Percentiles rank a stretch among this genome's conserved stretches.
Evolutionary conservation across 2,797 vertebrate species (phyloP).

Genomic region (Malacoraja senta): DNA sequence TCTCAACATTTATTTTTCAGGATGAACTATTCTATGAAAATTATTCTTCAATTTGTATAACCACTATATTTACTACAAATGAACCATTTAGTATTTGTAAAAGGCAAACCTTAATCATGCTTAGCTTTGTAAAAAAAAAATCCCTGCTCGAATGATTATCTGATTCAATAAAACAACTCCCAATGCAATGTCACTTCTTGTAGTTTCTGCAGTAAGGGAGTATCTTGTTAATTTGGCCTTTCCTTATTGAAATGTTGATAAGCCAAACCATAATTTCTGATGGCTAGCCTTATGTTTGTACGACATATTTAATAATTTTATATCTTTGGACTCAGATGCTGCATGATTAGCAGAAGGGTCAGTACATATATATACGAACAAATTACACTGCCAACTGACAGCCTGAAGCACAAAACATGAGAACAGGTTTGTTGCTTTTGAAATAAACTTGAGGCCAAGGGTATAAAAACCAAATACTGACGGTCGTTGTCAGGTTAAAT

Average conservation of each 20-base stretch:
- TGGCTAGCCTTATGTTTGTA: slow-evolving; percentile 6
- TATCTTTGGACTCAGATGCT: slow-evolving; percentile 13
- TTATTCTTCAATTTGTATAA: slow-evolving; percentile 8
- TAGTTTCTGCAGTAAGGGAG: slow-evolving; percentile 19
- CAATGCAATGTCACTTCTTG: slow-evolving; percentile 2
- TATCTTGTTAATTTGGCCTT: slow-evolving; percentile 4
- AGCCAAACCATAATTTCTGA: slow-evolving; percentile 36
- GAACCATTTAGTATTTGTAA: slow-evolving; percentile 26
- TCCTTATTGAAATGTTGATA: neutral
- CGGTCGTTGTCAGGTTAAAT: slow-evolving; percentile 10
- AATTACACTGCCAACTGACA: neutral
- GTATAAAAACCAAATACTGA: slow-evolving; percentile 13
- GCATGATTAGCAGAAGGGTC: neutral
- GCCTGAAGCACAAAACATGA: neutral
- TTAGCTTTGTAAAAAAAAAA: slow-evolving; percentile 16
- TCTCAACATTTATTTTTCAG: neutral
- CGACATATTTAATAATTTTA: slow-evolving; percentile 11
- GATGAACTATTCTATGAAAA: neutral
- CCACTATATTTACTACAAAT: neutral
- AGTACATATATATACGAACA: neutral
- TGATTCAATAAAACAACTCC: slow-evolving; percentile 8
- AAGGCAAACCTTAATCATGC: neutral
- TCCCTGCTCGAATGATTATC: neutral
- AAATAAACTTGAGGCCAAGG: slow-evolving; percentile 27
- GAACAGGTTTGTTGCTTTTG: slow-evolving; percentile 4